phyloP scores from a whole-genome alignment of 2,113 vertebrate genomes.

The Thermophis baileyi region DNA sequence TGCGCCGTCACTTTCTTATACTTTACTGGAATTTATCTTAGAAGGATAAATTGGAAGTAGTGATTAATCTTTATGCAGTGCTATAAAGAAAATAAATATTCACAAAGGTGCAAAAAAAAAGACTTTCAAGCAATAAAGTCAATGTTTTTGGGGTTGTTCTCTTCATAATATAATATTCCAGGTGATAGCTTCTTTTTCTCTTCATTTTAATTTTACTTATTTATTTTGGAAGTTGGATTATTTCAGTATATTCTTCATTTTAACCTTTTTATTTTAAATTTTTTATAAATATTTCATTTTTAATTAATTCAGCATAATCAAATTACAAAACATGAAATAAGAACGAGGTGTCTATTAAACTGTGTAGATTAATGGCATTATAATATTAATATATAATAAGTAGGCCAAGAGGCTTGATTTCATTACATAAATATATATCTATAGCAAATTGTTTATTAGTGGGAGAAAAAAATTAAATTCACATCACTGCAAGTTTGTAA shows the following conservation, averaged over 20 bases:
- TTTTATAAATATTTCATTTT: background rate
- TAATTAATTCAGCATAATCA: background rate
- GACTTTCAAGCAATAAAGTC: background rate
- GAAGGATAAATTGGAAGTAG: background rate
- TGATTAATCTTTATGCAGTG: background rate
- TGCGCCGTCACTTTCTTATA: background rate
- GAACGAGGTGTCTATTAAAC: background rate
- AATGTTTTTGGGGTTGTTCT: background rate
- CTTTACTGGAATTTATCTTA: background rate
- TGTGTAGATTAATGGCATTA: background rate
- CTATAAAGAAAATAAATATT: background rate
- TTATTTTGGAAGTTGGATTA: background rate
- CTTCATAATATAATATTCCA: background rate
- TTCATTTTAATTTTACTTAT: background rate
- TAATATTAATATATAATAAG: background rate
- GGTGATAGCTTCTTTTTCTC: background rate
- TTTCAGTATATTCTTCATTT: background rate
- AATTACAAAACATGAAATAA: background rate
- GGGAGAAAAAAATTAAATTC: background rate
- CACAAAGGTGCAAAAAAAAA: background rate
- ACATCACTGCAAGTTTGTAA: background rate
- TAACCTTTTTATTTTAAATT: background rate
- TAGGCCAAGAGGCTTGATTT: background rate
- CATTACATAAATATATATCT: background rate
- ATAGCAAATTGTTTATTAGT: background rate